phyloP scores from a whole-genome alignment of 64 coral and sea anemone genomes.

The Platygyra sinensis region DNA sequence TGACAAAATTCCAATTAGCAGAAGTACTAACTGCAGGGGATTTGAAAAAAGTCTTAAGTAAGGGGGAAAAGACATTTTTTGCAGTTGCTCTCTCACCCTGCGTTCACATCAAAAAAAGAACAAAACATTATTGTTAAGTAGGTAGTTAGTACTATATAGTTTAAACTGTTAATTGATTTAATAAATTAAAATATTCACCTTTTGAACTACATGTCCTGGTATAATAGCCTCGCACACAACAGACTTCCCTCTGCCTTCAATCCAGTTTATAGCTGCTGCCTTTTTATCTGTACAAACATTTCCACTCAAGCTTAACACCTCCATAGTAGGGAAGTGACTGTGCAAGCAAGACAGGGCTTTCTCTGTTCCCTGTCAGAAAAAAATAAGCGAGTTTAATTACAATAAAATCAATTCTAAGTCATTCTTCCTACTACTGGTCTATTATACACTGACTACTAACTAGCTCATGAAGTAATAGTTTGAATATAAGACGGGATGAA shows the following conservation, averaged over 20 bases:
- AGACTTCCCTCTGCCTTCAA: constrained; percentile 99
- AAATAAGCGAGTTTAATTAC: background rate
- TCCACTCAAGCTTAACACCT: constrained; percentile 93
- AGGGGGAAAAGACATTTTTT: too few species aligned
- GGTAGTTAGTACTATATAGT: too few species aligned
- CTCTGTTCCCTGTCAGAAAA: constrained; percentile 80
- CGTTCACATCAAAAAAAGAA: too few species aligned
- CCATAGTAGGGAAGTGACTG: constrained; percentile 82
- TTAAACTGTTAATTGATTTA: too few species aligned
- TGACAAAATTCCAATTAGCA: too few species aligned
- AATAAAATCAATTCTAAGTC: background rate
- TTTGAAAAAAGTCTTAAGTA: too few species aligned
- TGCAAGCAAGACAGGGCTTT: constrained; percentile 80
- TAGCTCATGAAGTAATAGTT: background rate
- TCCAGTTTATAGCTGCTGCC: constrained; percentile 94
- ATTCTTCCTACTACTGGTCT: too few species aligned
- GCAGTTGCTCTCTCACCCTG: too few species aligned
- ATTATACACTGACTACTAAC: background rate
- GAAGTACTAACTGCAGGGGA: too few species aligned
- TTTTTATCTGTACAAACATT: constrained; percentile 99
- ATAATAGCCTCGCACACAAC: constrained; percentile 98
- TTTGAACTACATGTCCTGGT: constrained; percentile 77
- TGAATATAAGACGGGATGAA: too few species aligned
- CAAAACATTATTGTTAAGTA: too few species aligned
- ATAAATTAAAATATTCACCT: constrained; percentile 57